Evolutionary conservation across 2,113 vertebrate genomes (phyloP).

Genomic region (Leptosomus discolor): DNA sequence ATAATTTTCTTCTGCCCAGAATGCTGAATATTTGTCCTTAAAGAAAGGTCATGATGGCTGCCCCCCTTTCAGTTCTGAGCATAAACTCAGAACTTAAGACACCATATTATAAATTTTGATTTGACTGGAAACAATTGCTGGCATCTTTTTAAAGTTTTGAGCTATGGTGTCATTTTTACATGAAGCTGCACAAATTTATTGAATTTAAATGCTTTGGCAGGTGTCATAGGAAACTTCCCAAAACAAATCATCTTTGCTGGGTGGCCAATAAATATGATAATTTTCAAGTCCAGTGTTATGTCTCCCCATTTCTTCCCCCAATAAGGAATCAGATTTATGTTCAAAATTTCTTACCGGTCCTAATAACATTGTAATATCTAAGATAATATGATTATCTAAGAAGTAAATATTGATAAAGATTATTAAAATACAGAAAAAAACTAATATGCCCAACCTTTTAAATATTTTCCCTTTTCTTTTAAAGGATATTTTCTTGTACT

Average conservation of each 20-base stretch:
- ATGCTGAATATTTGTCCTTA: not conserved
- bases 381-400: not conserved
- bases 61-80: not conserved
- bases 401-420: not conserved
- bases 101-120: not conserved
- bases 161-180: not conserved
- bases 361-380: not conserved
- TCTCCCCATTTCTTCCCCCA: not conserved
- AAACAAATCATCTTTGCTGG: not conserved
- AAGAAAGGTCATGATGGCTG: not conserved
- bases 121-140: not conserved
- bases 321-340: not conserved
- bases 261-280: rapidly evolving
- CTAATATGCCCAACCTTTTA: not conserved
- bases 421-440: not conserved
- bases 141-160: not conserved
- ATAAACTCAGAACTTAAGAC: not conserved
- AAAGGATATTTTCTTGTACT: not conserved
- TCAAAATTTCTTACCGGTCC: not conserved
- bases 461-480: not conserved
- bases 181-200: not conserved
- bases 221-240: not conserved
- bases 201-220: not conserved
- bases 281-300: not conserved
- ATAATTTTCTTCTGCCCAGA: not conserved